A percentile compares a stretch with the other conserved stretches of the same genome.
phyloP scores from a whole-genome alignment of 2,797 vertebrate species.

The Pangasius larnaudii region DNA sequence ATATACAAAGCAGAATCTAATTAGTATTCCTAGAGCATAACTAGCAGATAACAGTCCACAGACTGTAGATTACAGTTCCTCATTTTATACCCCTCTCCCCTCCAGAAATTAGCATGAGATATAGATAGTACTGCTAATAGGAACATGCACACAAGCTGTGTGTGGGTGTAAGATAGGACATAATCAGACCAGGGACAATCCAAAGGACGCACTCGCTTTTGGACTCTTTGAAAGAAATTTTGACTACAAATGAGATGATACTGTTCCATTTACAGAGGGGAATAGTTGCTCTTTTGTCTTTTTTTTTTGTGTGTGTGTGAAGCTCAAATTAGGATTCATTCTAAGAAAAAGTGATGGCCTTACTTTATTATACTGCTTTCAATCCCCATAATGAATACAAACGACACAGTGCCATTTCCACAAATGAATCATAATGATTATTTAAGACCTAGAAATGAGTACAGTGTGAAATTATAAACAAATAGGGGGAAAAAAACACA shows the following conservation, averaged over 20 bases:
- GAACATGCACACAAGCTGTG: constrained; percentile 50
- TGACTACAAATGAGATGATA: constrained; percentile 61
- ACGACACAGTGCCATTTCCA: constrained; percentile 65
- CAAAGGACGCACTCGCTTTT: constrained; percentile 34
- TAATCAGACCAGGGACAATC: constrained; percentile 45
- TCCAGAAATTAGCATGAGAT: constrained; percentile 62
- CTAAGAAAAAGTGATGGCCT: constrained; percentile 53
- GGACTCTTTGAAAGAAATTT: constrained; percentile 33
- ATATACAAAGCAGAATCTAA: constrained; percentile 52
- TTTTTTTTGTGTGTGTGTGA: constrained; percentile 56
- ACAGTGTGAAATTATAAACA: constrained; percentile 64
- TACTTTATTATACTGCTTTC: constrained; percentile 57
- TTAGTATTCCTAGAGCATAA: constrained; percentile 64
- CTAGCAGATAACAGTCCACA: constrained; percentile 53
- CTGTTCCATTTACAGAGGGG: constrained; percentile 62
- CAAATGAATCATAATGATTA: constrained; percentile 68
- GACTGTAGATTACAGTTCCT: constrained; percentile 56
- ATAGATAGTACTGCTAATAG: constrained; percentile 52
- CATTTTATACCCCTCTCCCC: constrained; percentile 57
- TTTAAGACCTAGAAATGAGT: constrained; percentile 72
- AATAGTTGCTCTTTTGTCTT: constrained; percentile 64
- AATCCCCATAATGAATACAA: constrained; percentile 77
- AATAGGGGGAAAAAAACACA: neutral
- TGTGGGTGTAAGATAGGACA: constrained; percentile 35
- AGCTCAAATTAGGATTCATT: constrained; percentile 58